phyloP scores from a whole-genome alignment of 2,113 vertebrate species.

The Asarcornis scutulata region DNA sequence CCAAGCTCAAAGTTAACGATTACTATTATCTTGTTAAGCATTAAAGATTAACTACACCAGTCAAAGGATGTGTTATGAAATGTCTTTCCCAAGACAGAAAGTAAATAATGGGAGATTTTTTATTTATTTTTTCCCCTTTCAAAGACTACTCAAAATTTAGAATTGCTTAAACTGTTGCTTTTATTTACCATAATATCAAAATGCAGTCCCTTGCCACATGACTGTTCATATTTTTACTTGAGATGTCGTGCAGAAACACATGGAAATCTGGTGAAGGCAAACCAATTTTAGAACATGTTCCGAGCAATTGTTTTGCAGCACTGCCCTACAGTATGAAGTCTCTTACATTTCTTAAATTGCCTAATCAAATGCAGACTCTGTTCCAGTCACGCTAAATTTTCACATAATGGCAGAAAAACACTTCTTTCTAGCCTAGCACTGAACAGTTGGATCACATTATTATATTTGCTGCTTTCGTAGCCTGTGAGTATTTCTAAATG shows the following conservation, averaged over 20 bases:
- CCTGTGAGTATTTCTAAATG: neutral
- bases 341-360: slow-evolving; percentile 74
- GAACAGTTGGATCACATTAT: slow-evolving; percentile 70
- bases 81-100: neutral
- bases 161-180: slow-evolving; percentile 23
- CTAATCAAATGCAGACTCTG: slow-evolving; percentile 78
- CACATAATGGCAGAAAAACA: slow-evolving; percentile 71
- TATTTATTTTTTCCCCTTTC: neutral
- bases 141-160: slow-evolving; percentile 14
- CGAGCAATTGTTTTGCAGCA: slow-evolving; percentile 75
- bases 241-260: slow-evolving; percentile 53
- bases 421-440: slow-evolving; percentile 57
- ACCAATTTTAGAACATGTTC: slow-evolving; percentile 81
- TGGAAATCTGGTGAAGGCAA: slow-evolving; percentile 69
- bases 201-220: slow-evolving; percentile 39
- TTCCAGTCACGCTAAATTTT: slow-evolving; percentile 83
- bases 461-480: slow-evolving; percentile 58
- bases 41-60: slow-evolving; percentile 38
- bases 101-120: slow-evolving; percentile 19
- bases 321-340: slow-evolving; percentile 76
- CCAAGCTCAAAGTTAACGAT: slow-evolving; percentile 24
- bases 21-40: slow-evolving; percentile 33
- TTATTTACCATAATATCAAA: slow-evolving; percentile 58
- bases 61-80: slow-evolving; percentile 47
- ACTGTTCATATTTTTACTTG: slow-evolving; percentile 56